Evolutionary conservation across 2,888 invertebrate species (phyloP).

Genomic region (Trachelus stipa): DNA sequence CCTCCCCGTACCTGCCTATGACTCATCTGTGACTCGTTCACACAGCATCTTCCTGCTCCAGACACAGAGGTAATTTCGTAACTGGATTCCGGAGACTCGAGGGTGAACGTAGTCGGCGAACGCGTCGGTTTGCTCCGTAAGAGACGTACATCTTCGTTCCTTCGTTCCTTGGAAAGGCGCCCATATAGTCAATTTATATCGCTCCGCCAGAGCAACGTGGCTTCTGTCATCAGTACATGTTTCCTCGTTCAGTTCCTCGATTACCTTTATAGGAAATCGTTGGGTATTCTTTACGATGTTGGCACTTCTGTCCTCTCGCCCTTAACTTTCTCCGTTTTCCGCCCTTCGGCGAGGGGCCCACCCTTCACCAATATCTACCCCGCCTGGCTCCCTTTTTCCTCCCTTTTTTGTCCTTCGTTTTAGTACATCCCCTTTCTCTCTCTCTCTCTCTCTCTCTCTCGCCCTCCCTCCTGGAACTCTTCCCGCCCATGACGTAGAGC

Average conservation of each 20-base stretch:
- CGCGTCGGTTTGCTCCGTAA: background rate
- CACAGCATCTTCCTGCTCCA: background rate
- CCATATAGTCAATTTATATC: background rate
- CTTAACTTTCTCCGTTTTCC: background rate
- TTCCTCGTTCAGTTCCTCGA: background rate
- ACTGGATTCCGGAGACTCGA: background rate
- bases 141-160: background rate
- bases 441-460: constrained; percentile 13
- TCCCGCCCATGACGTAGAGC: constrained; percentile 15
- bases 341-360: constrained; percentile 18
- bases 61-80: background rate
- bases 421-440: background rate
- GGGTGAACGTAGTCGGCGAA: background rate
- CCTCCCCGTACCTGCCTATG: background rate
- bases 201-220: background rate
- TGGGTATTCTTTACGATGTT: background rate
- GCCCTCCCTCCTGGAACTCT: constrained; percentile 19
- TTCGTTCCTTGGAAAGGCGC: background rate
- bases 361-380: background rate
- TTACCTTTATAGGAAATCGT: background rate
- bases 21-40: background rate
- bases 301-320: background rate
- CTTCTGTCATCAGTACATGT: background rate
- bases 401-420: constrained; percentile 10
- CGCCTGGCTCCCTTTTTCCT: constrained; percentile 18